phyloP scores from a whole-genome alignment of 2,888 invertebrate genomes.

The Ecdyonurus torrentis region DNA sequence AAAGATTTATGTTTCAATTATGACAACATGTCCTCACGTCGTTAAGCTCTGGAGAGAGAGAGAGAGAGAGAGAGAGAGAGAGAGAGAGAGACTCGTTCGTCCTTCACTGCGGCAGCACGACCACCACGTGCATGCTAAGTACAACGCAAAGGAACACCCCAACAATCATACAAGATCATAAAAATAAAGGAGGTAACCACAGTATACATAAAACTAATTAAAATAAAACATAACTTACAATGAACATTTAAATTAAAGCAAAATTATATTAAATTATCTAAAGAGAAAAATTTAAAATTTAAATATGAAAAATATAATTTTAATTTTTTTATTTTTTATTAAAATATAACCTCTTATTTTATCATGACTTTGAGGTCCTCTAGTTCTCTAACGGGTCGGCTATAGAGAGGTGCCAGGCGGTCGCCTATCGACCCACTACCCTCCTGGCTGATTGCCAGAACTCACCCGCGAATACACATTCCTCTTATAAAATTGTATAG shows the following conservation, averaged over 20 bases:
- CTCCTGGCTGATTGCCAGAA: not conserved
- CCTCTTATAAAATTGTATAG: no score
- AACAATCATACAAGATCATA: no score
- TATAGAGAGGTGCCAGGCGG: not conserved
- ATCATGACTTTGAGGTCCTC: not conserved
- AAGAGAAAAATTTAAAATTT: no score
- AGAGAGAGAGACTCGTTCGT: conserved; percentile 12
- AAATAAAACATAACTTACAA: no score
- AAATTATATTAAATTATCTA: no score
- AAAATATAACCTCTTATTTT: no score
- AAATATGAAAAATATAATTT: no score
- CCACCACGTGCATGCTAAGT: not conserved
- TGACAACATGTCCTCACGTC: not conserved
- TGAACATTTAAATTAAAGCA: no score
- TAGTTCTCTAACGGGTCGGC: not conserved
- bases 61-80: conserved; percentile 7
- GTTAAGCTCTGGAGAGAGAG: not conserved
- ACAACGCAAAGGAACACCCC: not conserved
- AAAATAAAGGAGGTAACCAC: no score
- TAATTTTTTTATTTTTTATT: no score
- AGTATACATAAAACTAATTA: no score
- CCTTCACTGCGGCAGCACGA: not conserved
- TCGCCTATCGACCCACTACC: not conserved
- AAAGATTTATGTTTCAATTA: not conserved
- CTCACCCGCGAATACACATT: no score